A percentile compares a stretch with the other conserved stretches of the same genome.
These are phyloP conservation scores for Anticlea derivata DNA, from an alignment of 2,888 invertebrate species.

Conservation along the genomic window DNA sequence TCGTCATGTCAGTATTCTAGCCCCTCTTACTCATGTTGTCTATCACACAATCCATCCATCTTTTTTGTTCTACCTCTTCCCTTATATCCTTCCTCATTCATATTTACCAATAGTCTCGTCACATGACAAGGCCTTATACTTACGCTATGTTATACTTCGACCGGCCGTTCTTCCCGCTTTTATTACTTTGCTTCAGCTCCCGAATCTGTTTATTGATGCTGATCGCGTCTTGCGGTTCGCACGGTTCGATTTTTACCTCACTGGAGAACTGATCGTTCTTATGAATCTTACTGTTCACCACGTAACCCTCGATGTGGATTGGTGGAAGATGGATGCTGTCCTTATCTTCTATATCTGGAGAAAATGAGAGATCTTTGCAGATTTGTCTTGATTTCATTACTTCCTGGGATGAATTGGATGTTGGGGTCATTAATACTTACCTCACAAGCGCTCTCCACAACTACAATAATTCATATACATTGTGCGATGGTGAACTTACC, in stretches of 20 bases:
- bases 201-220: slow-evolving; percentile 64
- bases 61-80: no score
- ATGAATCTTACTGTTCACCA: slow-evolving; percentile 36
- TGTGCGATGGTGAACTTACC: slow-evolving; percentile 46
- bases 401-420: no score
- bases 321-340: slow-evolving; percentile 57
- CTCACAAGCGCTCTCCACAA: no score
- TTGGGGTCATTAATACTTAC: no score
- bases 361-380: not conserved
- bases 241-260: slow-evolving; percentile 11
- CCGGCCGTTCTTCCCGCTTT: slow-evolving; percentile 28
- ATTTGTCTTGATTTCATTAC: no score
- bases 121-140: slow-evolving; percentile 23
- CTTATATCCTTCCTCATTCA: no score
- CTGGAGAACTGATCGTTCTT: slow-evolving; percentile 21
- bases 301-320: slow-evolving; percentile 54
- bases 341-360: slow-evolving; percentile 37
- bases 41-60: no score
- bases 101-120: no score
- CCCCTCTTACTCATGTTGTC: no score
- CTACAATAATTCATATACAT: no score
- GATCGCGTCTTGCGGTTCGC: slow-evolving; percentile 46
- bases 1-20: no score
- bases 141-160: slow-evolving; percentile 36
- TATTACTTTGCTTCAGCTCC: slow-evolving; percentile 57